phyloP scores from a whole-genome alignment of 2,113 vertebrate species.

The Pygoscelis adeliae region DNA sequence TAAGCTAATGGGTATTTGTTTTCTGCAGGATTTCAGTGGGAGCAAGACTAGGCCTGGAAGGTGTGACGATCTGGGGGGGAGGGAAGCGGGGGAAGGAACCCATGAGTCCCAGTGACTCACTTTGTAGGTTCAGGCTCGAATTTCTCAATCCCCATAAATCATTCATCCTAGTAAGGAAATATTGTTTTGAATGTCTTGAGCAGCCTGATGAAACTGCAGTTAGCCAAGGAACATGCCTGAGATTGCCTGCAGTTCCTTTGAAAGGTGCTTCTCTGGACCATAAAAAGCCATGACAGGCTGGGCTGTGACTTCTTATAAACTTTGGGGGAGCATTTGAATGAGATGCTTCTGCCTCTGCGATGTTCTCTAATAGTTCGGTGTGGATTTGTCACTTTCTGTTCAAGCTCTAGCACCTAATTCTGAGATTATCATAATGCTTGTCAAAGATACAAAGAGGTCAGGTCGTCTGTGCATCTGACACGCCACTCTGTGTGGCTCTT shows the following conservation, averaged over 20 bases:
- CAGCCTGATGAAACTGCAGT: background rate
- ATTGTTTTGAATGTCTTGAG: background rate
- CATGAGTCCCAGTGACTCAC: background rate
- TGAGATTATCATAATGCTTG: background rate
- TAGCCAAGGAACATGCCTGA: background rate
- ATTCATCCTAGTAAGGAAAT: background rate
- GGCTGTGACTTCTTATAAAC: background rate
- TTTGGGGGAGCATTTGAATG: background rate
- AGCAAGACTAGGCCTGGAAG: background rate
- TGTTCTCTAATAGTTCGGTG: background rate
- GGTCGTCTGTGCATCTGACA: background rate
- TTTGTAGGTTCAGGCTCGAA: background rate
- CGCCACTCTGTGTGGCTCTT: background rate
- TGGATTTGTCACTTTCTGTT: conserved; percentile 17
- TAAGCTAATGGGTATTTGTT: background rate
- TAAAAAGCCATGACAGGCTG: background rate
- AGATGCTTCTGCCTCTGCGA: background rate
- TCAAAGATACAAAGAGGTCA: background rate
- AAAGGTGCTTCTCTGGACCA: background rate
- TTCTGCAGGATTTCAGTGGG: background rate
- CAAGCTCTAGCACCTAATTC: background rate
- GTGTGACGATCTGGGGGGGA: background rate
- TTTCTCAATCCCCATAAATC: background rate
- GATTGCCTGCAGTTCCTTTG: background rate
- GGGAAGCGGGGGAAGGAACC: background rate